These are phyloP conservation scores for Drosophila pseudoobscura DNA, from an alignment of 1,140 invertebrate species.

Conservation along the genomic window DNA sequence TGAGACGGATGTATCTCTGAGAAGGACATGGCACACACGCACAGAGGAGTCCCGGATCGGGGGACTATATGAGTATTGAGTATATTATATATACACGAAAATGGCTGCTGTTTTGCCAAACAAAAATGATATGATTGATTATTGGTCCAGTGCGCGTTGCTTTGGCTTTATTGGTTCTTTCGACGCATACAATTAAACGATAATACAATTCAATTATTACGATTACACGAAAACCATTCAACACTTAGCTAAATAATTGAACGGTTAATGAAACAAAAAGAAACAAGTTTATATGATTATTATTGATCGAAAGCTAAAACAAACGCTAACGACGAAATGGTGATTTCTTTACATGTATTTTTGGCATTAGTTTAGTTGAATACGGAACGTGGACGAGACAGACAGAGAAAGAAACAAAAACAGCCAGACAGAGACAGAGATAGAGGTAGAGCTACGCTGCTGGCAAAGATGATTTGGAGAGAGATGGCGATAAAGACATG, in stretches of 20 bases:
- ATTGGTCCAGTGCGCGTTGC: constrained; percentile 72
- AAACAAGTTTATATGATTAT: constrained; percentile 34
- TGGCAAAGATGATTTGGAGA: constrained; percentile 1
- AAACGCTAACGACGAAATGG: constrained; percentile 45
- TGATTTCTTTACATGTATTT: constrained; percentile 69
- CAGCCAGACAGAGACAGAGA: constrained; percentile 2
- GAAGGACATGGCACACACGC: constrained; percentile 1
- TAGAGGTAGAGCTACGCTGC: too few species aligned
- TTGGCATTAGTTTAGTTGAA: constrained; percentile 39
- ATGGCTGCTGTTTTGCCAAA: constrained; percentile 43
- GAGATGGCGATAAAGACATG: constrained; percentile 11
- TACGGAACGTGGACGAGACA: constrained; percentile 9
- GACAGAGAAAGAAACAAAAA: constrained; percentile 10
- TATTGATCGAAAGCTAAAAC: constrained; percentile 28
- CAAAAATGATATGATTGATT: constrained; percentile 1
- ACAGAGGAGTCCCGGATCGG: not conserved
- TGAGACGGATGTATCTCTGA: not conserved
- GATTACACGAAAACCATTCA: constrained; percentile 15
- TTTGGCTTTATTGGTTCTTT: constrained; percentile 70
- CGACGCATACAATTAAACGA: constrained; percentile 40
- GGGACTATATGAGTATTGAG: constrained; percentile 8
- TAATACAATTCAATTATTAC: constrained; percentile 22
- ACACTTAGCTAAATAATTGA: constrained; percentile 47
- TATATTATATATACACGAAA: constrained; percentile 41
- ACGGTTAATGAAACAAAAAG: constrained; percentile 4